These are phyloP conservation scores for Asarcornis scutulata DNA, from an alignment of 2,113 vertebrate genomes.

Conservation along the genomic window DNA sequence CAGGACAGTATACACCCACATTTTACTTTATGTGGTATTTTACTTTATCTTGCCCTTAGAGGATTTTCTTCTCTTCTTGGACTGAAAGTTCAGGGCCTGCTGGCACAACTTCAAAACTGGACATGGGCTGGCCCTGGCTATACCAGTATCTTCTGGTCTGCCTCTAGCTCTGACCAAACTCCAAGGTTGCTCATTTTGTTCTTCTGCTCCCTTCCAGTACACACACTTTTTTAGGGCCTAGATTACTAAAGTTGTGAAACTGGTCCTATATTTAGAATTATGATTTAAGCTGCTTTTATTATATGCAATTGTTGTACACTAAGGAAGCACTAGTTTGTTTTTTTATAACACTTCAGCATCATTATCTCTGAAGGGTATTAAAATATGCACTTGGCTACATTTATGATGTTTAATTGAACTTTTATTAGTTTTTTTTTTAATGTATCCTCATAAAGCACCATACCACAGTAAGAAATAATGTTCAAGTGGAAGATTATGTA, in stretches of 20 bases:
- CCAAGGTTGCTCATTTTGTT: background rate
- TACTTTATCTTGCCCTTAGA: background rate
- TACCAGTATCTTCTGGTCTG: background rate
- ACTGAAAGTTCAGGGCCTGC: background rate
- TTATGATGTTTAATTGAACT: constrained; percentile 67
- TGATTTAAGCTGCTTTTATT: constrained; percentile 50
- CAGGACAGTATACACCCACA: background rate
- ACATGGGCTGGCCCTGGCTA: background rate
- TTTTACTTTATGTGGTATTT: fast-evolving
- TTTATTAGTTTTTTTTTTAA: constrained; percentile 57
- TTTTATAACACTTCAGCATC: constrained; percentile 40
- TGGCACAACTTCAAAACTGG: background rate
- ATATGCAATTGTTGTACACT: constrained; percentile 2
- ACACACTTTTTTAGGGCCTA: background rate
- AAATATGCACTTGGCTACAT: constrained; percentile 41
- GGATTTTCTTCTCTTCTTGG: background rate
- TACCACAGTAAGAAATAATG: constrained; percentile 45
- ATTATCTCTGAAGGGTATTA: constrained; percentile 52
- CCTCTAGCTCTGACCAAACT: background rate
- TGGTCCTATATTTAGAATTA: constrained; percentile 43
- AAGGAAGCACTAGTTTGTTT: background rate
- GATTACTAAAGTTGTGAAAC: constrained; percentile 34
- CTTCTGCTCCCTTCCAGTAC: background rate
- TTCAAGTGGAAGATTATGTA: constrained; percentile 47
- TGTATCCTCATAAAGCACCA: constrained; percentile 41